Evolutionary conservation across 2,797 vertebrate genomes (phyloP).

Genomic region (Cebuella pygmaea): DNA sequence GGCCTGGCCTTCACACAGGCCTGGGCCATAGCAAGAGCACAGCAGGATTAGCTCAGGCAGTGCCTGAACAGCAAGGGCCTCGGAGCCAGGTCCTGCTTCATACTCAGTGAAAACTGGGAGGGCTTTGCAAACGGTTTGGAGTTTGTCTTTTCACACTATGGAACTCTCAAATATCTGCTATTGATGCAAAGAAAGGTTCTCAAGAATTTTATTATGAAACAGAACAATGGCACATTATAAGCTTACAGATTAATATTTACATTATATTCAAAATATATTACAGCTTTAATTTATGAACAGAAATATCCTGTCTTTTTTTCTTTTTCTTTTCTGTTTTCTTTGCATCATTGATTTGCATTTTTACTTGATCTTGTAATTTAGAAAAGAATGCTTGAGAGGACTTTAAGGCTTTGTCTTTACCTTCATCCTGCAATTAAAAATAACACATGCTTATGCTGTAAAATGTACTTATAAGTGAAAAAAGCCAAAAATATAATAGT

Average conservation of each 20-base stretch:
- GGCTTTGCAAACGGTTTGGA: background rate
- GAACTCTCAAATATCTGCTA: background rate
- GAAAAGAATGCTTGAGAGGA: conserved; percentile 98
- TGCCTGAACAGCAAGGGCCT: background rate
- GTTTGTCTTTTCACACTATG: background rate
- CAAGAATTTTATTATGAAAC: conserved; percentile 36
- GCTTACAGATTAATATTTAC: conserved; percentile 69
- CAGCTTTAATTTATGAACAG: conserved; percentile 94
- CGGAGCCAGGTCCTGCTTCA: background rate
- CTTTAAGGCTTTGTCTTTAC: conserved; percentile 94
- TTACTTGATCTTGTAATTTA: conserved; percentile 97
- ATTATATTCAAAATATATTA: conserved; percentile 56
- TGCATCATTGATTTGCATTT: conserved; percentile 92
- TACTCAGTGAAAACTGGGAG: background rate
- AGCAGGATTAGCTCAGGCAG: background rate
- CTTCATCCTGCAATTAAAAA: conserved; percentile 90
- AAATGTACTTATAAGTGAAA: background rate
- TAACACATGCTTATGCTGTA: background rate
- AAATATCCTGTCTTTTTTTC: conserved; percentile 90
- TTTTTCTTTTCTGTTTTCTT: conserved; percentile 89
- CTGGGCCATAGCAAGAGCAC: background rate
- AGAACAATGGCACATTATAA: background rate
- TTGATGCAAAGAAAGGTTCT: background rate
- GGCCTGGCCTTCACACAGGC: background rate
- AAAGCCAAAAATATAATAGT: background rate